Base-by-base conservation (phyloP, 2,888 invertebrate genomes). In the Macaria notata region DNA sequence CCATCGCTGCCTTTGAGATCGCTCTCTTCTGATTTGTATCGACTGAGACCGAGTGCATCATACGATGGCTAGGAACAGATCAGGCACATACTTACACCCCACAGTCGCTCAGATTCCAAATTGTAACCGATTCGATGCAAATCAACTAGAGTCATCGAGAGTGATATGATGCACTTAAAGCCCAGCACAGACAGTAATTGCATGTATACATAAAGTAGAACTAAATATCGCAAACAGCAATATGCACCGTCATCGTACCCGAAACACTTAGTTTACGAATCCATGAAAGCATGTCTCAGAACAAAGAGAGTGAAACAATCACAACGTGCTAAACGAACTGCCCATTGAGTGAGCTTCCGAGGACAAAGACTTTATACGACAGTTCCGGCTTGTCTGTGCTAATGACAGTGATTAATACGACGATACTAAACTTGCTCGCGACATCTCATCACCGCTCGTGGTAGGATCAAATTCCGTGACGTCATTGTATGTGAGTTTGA, bases 251-350 rank as follows among this genome's bases (percentile, higher is more conserved):
- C 89, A 88, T 84, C 76, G 76, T 79, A 67, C 81, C 83, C 69
- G 67, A 73, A 84, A 88, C 86, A 89, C 86, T 75, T 88, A 88
- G 83, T 81, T 71, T 80, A 73, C 80, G 74, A 81, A 83, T 86
- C 91, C 90, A 90, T 79, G 91, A 90, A 90, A 91, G 90, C 91
- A 91, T 91, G 91, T 91, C 91, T 90, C 91, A 91, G 91, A 90
- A 82, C 73, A 77, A 74, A 64, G 66, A 79, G 83, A 86, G 79
- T 85, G 84, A 83, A 82, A 82, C 62, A 58, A 65, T 73, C 72
- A 73, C 71, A 72, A 77, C 78, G 74, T 77, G 83, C 84, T 86
- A 80, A 83, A 81, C 69, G 73, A 72, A 71, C 73, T 72, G 63
- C 69, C 76, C 76, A 74, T 70, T 78, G 82, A 85, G 84, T 86